Evolutionary conservation across 2,113 vertebrate species (phyloP).

Genomic region (Nyctibius bracteatus): DNA sequence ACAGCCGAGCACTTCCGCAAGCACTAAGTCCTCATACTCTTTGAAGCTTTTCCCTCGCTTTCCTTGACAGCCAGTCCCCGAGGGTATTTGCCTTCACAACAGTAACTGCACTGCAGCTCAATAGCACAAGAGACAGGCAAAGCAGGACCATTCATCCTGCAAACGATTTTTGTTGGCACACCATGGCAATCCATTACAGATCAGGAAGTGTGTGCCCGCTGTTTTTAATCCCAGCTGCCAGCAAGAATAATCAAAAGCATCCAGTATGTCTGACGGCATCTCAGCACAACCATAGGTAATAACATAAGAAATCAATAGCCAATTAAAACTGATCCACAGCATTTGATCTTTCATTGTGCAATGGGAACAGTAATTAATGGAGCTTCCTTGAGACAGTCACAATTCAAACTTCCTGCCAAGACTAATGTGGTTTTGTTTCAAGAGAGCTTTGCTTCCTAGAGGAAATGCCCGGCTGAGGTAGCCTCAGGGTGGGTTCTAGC

Average conservation of each 20-base stretch:
- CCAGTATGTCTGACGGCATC: conserved; percentile 26
- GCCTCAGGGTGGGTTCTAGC: not conserved
- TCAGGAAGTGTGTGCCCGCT: conserved; percentile 42
- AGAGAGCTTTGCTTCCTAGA: not conserved
- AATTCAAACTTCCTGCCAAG: conserved; percentile 52
- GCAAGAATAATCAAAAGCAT: conserved; percentile 56
- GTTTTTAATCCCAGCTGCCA: conserved; percentile 60
- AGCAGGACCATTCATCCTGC: conserved; percentile 51
- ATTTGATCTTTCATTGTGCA: conserved; percentile 63
- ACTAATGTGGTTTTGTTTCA: conserved; percentile 30
- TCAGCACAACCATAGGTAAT: conserved; percentile 52
- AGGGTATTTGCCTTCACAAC: conserved; percentile 14
- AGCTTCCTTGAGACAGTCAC: conserved; percentile 32
- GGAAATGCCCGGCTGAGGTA: not conserved
- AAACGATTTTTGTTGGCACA: conserved; percentile 22
- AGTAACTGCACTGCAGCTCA: not conserved
- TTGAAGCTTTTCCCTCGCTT: not conserved
- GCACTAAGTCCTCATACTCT: not conserved
- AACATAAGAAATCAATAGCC: conserved; percentile 66
- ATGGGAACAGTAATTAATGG: conserved; percentile 59
- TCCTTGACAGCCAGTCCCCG: not conserved
- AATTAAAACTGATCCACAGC: conserved; percentile 64
- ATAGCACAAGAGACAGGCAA: conserved; percentile 5
- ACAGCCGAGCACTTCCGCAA: not conserved
- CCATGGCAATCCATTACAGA: conserved; percentile 38